A percentile compares a stretch with the other conserved stretches of the same genome.
These are phyloP conservation scores for Neoniphon sammara DNA, from an alignment of 2,797 vertebrate genomes.

Conservation along the genomic window DNA sequence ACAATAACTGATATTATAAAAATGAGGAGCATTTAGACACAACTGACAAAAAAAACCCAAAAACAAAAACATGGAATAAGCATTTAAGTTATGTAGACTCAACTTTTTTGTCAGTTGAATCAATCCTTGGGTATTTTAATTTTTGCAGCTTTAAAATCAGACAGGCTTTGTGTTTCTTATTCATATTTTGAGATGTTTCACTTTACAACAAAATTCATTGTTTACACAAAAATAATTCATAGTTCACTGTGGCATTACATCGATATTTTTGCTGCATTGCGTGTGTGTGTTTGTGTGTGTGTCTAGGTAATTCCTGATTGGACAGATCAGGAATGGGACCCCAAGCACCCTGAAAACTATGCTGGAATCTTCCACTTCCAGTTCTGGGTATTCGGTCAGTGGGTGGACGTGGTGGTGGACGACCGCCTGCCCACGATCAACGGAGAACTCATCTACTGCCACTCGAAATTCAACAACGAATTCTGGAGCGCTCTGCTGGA, in stretches of 20 bases:
- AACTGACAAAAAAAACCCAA: too few species aligned
- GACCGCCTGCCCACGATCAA: slow-evolving; percentile 91
- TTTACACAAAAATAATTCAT: background rate
- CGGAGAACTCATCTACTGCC: slow-evolving; percentile 90
- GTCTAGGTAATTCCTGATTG: slow-evolving; percentile 90
- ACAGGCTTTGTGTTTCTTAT: background rate
- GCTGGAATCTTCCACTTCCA: slow-evolving; percentile 93
- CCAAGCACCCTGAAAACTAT: slow-evolving; percentile 83
- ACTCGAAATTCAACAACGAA: slow-evolving; percentile 89
- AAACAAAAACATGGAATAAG: too few species aligned
- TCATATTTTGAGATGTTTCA: background rate
- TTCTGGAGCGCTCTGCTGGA: slow-evolving; percentile 96
- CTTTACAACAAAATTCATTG: background rate
- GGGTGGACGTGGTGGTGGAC: slow-evolving; percentile 94
- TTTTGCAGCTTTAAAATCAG: too few species aligned
- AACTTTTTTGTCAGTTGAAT: background rate
- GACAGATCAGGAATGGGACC: slow-evolving; percentile 92
- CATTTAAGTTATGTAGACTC: too few species aligned
- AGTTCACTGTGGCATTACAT: background rate
- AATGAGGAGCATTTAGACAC: too few species aligned
- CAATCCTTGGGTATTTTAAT: too few species aligned
- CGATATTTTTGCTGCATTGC: background rate
- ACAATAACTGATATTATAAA: too few species aligned
- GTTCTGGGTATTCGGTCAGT: slow-evolving; percentile 94
- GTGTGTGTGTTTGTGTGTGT: slow-evolving; percentile 13